A percentile compares a stretch with the other conserved stretches of the same genome.
Evolutionary conservation across 2,113 vertebrate genomes (phyloP).

Genomic region (Amia ocellicauda): DNA sequence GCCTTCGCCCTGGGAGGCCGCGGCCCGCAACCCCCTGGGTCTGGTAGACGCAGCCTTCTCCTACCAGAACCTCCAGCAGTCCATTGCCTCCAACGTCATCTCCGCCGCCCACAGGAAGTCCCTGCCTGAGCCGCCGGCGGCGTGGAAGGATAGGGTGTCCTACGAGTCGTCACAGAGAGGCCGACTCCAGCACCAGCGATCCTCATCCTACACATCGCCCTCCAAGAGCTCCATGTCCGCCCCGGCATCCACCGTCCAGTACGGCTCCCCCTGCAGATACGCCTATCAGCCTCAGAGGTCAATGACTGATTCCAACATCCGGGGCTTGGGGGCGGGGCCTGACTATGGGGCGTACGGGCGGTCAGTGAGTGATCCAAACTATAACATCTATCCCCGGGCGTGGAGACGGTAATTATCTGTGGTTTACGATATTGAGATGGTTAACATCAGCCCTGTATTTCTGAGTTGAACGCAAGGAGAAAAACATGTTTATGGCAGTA

Average conservation of each 20-base stretch:
- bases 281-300: constrained; percentile 64
- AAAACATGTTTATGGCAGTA: no score
- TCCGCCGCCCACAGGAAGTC: constrained; percentile 81
- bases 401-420: constrained; percentile 64
- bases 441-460: no score
- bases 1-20: constrained; percentile 87
- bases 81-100: constrained; percentile 73
- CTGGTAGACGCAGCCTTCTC: constrained; percentile 86
- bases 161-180: constrained; percentile 48
- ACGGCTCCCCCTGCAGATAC: constrained; percentile 59
- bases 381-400: constrained; percentile 69
- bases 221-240: constrained; percentile 47
- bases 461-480: no score
- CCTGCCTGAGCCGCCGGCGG: constrained; percentile 66
- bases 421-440: no score
- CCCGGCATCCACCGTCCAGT: constrained; percentile 41
- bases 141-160: constrained; percentile 74
- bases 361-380: constrained; percentile 52
- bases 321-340: constrained; percentile 56
- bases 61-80: constrained; percentile 74
- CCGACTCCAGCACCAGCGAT: constrained; percentile 32
- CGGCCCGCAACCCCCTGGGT: constrained; percentile 79
- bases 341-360: constrained; percentile 55
- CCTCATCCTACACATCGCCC: constrained; percentile 39
- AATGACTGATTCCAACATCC: constrained; percentile 57